Evolutionary conservation across 1,140 invertebrate species (phyloP).

Genomic region (Ceratina australensis): DNA sequence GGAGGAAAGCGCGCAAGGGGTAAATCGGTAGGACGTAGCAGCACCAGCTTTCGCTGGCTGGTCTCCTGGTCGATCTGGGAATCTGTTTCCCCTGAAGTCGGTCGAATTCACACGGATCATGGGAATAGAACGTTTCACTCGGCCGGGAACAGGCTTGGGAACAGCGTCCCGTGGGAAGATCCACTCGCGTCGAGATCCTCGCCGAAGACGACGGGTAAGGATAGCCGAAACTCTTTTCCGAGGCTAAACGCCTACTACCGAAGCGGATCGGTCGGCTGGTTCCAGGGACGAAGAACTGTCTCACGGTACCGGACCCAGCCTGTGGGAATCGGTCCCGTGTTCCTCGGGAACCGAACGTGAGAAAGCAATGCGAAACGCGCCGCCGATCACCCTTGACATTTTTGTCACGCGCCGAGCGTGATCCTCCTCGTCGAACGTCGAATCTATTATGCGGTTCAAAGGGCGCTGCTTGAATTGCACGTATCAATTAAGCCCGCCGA

Average conservation of each 20-base stretch:
- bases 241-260: slow-evolving; percentile 62
- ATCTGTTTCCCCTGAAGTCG: slow-evolving; percentile 76
- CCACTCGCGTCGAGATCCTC: slow-evolving; percentile 20
- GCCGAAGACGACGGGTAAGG: not conserved
- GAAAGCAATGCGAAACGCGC: slow-evolving; percentile 32
- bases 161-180: slow-evolving; percentile 67
- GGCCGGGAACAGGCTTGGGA: slow-evolving; percentile 26
- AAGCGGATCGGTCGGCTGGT: slow-evolving; percentile 55
- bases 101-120: slow-evolving; percentile 73
- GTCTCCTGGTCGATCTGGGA: slow-evolving; percentile 75
- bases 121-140: slow-evolving; percentile 13
- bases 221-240: slow-evolving; percentile 50
- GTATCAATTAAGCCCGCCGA: too few species aligned
- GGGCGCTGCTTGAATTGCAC: not conserved
- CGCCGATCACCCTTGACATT: not conserved
- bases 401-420: slow-evolving; percentile 25
- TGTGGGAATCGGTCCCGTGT: slow-evolving; percentile 49
- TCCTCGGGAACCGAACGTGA: slow-evolving; percentile 43
- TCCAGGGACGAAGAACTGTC: slow-evolving; percentile 53
- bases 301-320: slow-evolving; percentile 58
- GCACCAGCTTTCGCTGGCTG: slow-evolving; percentile 59
- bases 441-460: slow-evolving; percentile 2
- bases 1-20: slow-evolving; percentile 34
- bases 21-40: slow-evolving; percentile 12
- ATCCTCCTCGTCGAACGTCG: slow-evolving; percentile 6